phyloP scores from a whole-genome alignment of 1,140 invertebrate genomes.

The Agrypnia vestita region DNA sequence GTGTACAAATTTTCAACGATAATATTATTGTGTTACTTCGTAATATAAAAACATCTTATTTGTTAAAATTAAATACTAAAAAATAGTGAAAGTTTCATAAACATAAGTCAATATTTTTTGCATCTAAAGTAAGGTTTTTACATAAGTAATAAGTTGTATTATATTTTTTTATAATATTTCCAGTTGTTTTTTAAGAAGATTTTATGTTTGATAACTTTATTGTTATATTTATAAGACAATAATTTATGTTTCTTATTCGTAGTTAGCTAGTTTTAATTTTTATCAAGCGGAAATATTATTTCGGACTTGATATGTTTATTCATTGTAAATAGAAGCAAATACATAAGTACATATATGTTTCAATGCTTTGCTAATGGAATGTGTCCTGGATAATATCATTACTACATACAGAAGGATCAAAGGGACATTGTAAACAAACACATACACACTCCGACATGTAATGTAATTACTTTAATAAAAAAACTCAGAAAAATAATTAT shows the following conservation, averaged over 20 bases:
- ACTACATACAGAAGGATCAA: too few species aligned
- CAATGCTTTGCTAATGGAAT: not conserved
- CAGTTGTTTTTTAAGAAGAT: conserved; percentile 12
- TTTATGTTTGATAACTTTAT: conserved; percentile 40
- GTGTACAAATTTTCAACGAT: conserved; percentile 32
- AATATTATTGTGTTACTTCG: conserved; percentile 21
- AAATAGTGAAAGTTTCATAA: conserved; percentile 26
- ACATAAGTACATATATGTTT: not conserved
- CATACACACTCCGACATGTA: too few species aligned
- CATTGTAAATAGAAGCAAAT: conserved; percentile 8
- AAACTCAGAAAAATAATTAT: too few species aligned
- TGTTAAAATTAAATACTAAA: conserved; percentile 23
- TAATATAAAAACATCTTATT: conserved; percentile 4
- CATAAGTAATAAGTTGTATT: conserved; percentile 36
- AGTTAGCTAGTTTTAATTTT: conserved; percentile 45
- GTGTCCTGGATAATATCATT: too few species aligned
- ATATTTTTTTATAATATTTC: conserved; percentile 41
- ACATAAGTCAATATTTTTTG: not conserved
- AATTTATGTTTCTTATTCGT: conserved; percentile 41
- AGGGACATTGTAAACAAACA: too few species aligned
- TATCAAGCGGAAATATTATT: conserved; percentile 21
- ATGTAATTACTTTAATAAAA: too few species aligned
- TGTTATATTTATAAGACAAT: conserved; percentile 43
- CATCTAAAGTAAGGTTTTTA: conserved; percentile 22
- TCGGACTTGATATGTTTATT: conserved; percentile 23